A percentile compares a stretch with the other conserved stretches of the same genome.
phyloP scores from a whole-genome alignment of 2,797 vertebrate genomes.

The Otolemur crassicaudatus region DNA sequence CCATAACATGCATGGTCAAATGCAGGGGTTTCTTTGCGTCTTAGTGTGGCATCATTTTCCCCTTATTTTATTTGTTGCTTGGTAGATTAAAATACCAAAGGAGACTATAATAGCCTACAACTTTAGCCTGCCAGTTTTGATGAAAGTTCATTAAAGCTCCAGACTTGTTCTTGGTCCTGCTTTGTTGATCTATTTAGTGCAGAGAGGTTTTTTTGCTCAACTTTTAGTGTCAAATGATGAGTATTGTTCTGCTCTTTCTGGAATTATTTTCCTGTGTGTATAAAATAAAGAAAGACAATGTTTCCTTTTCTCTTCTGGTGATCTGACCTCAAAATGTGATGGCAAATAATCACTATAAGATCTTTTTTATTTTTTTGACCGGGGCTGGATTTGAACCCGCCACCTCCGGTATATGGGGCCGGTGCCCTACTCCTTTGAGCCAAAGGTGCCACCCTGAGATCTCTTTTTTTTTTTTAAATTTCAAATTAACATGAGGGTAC shows the following conservation, averaged over 20 bases:
- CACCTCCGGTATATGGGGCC: too few relatives aligned
- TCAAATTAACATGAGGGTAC: too few relatives aligned
- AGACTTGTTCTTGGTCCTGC: not conserved
- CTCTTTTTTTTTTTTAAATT: too few relatives aligned
- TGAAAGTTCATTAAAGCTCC: not conserved
- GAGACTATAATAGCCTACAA: not conserved
- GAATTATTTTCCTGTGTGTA: not conserved
- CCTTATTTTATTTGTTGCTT: not conserved
- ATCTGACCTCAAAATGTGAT: not conserved
- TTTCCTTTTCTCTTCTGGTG: not conserved
- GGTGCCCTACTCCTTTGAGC: too few relatives aligned
- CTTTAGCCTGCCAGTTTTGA: not conserved
- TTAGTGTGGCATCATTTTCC: not conserved
- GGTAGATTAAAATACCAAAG: slow-evolving; percentile 19
- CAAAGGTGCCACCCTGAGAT: too few relatives aligned
- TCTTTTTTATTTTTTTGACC: not conserved
- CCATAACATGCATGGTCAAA: not conserved
- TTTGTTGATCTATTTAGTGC: not conserved
- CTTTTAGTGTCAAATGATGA: not conserved
- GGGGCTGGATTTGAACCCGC: too few relatives aligned
- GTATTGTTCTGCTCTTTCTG: not conserved
- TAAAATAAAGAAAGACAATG: not conserved
- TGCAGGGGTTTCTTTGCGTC: not conserved
- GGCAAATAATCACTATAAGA: not conserved
- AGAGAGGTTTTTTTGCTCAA: not conserved